Evolutionary conservation across 2,888 invertebrate species (phyloP).

Genomic region (Parnassius mnemosyne): DNA sequence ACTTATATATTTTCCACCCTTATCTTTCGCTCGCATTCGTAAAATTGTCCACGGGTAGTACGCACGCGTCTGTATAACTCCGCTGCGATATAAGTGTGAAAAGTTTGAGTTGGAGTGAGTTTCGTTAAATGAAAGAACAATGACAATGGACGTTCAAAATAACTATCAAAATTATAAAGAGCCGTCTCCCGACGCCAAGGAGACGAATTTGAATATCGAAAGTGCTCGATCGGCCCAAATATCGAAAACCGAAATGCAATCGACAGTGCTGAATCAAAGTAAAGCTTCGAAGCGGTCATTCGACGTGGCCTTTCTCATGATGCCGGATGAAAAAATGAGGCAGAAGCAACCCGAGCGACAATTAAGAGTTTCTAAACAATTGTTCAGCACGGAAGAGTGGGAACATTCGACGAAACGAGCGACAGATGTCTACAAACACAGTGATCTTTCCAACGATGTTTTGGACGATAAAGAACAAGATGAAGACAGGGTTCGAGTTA

Average conservation of each 20-base stretch:
- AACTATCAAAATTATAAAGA: constrained; percentile 75
- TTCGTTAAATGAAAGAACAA: constrained; percentile 72
- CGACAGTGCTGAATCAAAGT: constrained; percentile 53
- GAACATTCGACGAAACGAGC: constrained; percentile 65
- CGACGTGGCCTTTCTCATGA: constrained; percentile 94
- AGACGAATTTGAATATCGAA: constrained; percentile 66
- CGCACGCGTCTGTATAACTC: constrained; percentile 63
- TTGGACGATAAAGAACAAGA: constrained; percentile 64
- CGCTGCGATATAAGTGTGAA: constrained; percentile 73
- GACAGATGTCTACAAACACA: constrained; percentile 69
- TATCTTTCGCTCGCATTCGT: constrained; percentile 72
- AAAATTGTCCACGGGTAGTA: constrained; percentile 60
- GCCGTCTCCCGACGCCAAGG: constrained; percentile 71
- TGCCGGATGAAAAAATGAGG: constrained; percentile 90
- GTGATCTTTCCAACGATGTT: constrained; percentile 62
- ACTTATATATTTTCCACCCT: constrained; percentile 80
- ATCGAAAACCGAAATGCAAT: constrained; percentile 62
- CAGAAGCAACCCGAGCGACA: constrained; percentile 82
- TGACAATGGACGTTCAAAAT: constrained; percentile 86
- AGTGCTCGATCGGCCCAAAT: constrained; percentile 74
- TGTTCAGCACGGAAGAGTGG: constrained; percentile 74
- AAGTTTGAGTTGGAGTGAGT: constrained; percentile 64
- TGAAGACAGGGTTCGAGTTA: constrained; percentile 64
- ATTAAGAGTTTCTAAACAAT: constrained; percentile 73
- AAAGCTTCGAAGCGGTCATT: constrained; percentile 88